Conservation (phyloP, 92 coral and sea anemone genomes). For the Plumapathes pennacea region DNA sequence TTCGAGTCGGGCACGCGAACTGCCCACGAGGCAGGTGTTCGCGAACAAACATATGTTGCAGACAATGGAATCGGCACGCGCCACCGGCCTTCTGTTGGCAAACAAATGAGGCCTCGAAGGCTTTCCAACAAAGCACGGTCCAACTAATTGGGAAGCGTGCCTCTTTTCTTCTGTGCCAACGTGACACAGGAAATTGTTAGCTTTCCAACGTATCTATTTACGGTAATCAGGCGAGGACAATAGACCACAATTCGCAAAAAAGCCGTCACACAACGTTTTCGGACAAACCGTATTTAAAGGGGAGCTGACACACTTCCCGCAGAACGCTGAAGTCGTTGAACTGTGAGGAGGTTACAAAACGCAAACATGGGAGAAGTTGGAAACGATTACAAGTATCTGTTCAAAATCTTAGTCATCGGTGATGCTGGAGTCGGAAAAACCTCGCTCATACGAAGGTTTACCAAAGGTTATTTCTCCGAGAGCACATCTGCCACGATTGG, state of each 20-base stretch:
- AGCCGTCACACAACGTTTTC: too few relatives aligned
- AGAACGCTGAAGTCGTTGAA: conserved; percentile 2
- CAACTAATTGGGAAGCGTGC: conserved; percentile 9
- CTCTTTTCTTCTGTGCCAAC: conserved; percentile 14
- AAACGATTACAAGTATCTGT: conserved; percentile 78
- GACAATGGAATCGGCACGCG: conserved; percentile 41
- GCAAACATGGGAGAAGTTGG: conserved; percentile 37
- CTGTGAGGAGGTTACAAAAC: too few relatives aligned
- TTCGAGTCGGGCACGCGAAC: conserved; percentile 69
- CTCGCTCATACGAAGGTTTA: conserved; percentile 89
- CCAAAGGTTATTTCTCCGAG: conserved; percentile 93
- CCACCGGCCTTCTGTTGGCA: conserved; percentile 21
- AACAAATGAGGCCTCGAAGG: conserved; percentile 21
- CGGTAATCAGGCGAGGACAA: too few relatives aligned
- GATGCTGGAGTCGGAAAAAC: conserved; percentile 98
- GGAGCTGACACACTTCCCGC: conserved; percentile 10
- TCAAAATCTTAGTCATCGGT: conserved; percentile 89
- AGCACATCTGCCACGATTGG: conserved; percentile 92
- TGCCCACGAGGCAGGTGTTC: conserved; percentile 49
- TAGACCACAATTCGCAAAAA: too few relatives aligned
- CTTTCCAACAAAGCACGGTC: conserved; percentile 12
- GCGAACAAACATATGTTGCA: conserved; percentile 49
- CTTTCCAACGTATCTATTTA: conserved; percentile 18
- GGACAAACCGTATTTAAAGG: too few relatives aligned
- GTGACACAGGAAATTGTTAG: conserved; percentile 27